Percentiles rank a stretch among this genome's conserved stretches.
These are phyloP conservation scores for Chrysodeixis includens DNA, from an alignment of 2,888 invertebrate genomes.

Conservation along the genomic window DNA sequence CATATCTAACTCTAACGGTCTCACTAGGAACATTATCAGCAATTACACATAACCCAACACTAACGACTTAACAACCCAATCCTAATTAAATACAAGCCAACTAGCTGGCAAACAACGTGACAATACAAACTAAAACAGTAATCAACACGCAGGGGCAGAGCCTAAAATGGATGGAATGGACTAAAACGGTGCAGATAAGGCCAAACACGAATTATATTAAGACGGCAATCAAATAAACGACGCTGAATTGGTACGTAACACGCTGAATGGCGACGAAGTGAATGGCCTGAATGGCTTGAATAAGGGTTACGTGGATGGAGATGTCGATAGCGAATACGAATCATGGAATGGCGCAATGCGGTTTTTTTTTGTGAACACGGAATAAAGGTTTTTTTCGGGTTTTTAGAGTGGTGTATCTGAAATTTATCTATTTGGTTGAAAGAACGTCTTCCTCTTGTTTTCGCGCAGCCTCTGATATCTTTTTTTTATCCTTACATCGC, in stretches of 20 bases:
- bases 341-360: slow-evolving; percentile 56
- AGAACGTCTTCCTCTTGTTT: not conserved
- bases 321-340: slow-evolving; percentile 37
- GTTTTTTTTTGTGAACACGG: slow-evolving; percentile 36
- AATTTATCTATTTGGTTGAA: not conserved
- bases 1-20: too few species aligned
- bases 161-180: slow-evolving; percentile 25
- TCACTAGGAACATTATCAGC: not conserved
- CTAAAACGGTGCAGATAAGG: slow-evolving; percentile 35
- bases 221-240: slow-evolving; percentile 54
- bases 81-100: not conserved
- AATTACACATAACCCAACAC: slow-evolving; percentile 1
- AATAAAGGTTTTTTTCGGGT: slow-evolving; percentile 32
- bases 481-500: too few species aligned
- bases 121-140: slow-evolving; percentile 11
- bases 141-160: slow-evolving; percentile 30
- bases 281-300: slow-evolving; percentile 39
- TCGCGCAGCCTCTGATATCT: too few species aligned
- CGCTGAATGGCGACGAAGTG: slow-evolving; percentile 41
- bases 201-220: slow-evolving; percentile 50
- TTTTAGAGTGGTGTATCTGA: slow-evolving; percentile 5
- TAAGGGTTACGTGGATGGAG: slow-evolving; percentile 31
- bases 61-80: slow-evolving; percentile 5
- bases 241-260: slow-evolving; percentile 42
- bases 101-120: not conserved